Evolutionary conservation across 2,113 vertebrate genomes (phyloP).

Genomic region (Chionomys nivalis): DNA sequence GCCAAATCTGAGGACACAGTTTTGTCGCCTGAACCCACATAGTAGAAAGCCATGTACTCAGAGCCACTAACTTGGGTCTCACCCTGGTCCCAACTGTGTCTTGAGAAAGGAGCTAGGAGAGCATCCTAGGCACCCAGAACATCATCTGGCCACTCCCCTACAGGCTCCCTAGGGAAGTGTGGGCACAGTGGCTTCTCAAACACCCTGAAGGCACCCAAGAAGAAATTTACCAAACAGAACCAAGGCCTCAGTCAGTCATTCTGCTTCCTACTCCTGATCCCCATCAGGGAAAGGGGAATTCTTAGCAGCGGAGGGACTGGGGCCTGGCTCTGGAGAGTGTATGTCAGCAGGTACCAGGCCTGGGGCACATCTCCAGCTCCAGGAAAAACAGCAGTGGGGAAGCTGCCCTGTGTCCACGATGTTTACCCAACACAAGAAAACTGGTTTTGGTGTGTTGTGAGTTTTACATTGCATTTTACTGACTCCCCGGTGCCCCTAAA

Average conservation of each 20-base stretch:
- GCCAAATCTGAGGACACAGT: neutral
- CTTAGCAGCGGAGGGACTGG: neutral
- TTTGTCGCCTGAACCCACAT: neutral
- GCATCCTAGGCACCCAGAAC: accelerated
- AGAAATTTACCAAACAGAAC: neutral
- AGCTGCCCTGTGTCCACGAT: too few relatives aligned
- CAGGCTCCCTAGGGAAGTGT: neutral
- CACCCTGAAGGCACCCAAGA: neutral
- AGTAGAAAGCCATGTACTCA: neutral
- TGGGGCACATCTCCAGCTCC: neutral
- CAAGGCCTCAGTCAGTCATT: neutral
- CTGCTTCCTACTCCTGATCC: neutral
- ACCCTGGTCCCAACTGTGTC: neutral
- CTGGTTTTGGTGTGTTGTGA: neutral
- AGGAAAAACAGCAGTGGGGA: neutral
- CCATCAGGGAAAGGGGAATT: neutral
- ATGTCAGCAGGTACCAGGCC: too few relatives aligned
- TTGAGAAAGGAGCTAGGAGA: too few relatives aligned
- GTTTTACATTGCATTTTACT: neutral
- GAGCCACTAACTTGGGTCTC: neutral
- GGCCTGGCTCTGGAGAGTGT: neutral
- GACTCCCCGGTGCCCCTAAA: neutral
- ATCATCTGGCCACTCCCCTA: too few relatives aligned
- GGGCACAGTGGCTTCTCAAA: neutral
- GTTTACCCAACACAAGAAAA: neutral